A percentile compares a stretch with the other conserved stretches of the same genome.
Evolutionary conservation across 2,797 vertebrate genomes (phyloP).

Genomic region (Danio jaintianensis): DNA sequence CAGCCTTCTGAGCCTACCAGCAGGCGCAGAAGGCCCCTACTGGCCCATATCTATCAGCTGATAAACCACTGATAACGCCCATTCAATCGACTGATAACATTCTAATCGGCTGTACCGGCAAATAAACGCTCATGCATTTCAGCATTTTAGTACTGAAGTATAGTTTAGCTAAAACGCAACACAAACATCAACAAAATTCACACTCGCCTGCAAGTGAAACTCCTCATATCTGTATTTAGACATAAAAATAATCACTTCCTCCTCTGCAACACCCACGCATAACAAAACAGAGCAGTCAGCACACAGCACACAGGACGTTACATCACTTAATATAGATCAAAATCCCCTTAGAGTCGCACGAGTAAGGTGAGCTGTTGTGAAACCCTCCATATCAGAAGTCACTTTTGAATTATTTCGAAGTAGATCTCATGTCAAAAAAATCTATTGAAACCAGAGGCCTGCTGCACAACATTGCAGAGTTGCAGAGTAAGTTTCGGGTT

Average conservation of each 20-base stretch:
- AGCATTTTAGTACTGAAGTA: constrained; percentile 15
- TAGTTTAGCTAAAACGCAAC: constrained; percentile 11
- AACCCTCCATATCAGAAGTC: constrained; percentile 8
- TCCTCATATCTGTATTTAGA: constrained; percentile 40
- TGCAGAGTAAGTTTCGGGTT: no score
- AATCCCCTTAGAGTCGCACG: constrained; percentile 28
- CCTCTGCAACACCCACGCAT: constrained; percentile 36
- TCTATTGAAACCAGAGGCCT: not conserved
- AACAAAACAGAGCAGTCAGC: constrained; percentile 49
- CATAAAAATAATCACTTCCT: constrained; percentile 59
- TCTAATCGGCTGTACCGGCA: no score
- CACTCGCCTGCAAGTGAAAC: constrained; percentile 35
- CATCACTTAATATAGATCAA: constrained; percentile 33
- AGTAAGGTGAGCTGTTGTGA: constrained; percentile 8
- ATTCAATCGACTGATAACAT: no score
- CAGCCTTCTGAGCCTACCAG: no score
- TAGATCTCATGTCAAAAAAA: not conserved
- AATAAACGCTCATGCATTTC: not conserved
- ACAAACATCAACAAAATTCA: constrained; percentile 33
- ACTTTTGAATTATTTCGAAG: not conserved
- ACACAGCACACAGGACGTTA: constrained; percentile 15
- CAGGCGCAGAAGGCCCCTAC: no score
- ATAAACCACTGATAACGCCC: no score
- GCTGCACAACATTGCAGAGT: no score
- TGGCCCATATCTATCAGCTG: no score